phyloP scores from a whole-genome alignment of 2,888 invertebrate species.

The Cantharis rufa region DNA sequence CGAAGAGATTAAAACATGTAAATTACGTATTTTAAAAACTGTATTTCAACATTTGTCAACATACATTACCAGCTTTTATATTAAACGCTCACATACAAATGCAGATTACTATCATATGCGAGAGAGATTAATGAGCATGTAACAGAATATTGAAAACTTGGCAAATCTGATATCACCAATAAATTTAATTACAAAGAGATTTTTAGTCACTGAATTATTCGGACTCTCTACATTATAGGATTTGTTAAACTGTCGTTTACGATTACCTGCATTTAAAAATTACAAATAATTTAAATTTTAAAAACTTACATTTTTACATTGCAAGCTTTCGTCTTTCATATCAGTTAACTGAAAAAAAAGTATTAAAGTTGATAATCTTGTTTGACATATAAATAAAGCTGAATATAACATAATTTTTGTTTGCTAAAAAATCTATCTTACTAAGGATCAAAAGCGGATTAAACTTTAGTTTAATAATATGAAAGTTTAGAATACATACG shows the following conservation, averaged over 20 bases:
- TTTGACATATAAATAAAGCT: not conserved
- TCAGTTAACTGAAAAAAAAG: not conserved
- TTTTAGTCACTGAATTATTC: too few species aligned
- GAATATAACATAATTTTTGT: not conserved
- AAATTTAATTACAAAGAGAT: not conserved
- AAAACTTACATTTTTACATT: not conserved
- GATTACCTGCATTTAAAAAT: not conserved
- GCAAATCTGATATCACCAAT: not conserved
- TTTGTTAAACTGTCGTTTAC: not conserved
- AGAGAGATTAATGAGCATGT: not conserved
- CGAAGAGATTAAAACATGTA: not conserved
- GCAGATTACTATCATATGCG: not conserved
- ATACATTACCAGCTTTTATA: not conserved
- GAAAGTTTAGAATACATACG: not conserved
- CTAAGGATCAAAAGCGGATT: not conserved
- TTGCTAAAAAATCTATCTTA: not conserved
- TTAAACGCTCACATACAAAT: not conserved
- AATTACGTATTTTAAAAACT: not conserved
- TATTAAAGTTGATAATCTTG: not conserved
- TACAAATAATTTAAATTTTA: not conserved
- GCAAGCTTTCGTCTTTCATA: not conserved
- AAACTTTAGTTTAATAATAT: not conserved
- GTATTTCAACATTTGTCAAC: not conserved
- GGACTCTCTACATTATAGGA: not conserved
- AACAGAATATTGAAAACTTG: not conserved